Evolutionary conservation across 2,888 invertebrate genomes (phyloP).

Genomic region (Hypselothyrea guttata): DNA sequence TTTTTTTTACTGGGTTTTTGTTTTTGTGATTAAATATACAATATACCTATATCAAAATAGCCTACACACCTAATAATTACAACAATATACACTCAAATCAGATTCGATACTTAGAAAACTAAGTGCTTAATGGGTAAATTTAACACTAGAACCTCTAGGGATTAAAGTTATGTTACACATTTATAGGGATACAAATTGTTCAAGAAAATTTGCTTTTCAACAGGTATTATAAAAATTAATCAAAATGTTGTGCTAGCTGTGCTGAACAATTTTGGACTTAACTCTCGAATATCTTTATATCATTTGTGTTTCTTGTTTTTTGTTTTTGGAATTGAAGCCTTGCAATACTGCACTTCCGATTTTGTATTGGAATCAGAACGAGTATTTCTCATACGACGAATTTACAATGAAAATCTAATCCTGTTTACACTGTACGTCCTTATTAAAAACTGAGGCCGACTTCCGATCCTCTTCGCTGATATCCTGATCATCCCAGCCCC

Average conservation of each 20-base stretch:
- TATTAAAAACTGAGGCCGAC: slow-evolving; percentile 80
- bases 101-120: slow-evolving; percentile 56
- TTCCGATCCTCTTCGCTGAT: slow-evolving; percentile 87
- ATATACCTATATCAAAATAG: slow-evolving; percentile 50
- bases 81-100: slow-evolving; percentile 67
- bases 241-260: slow-evolving; percentile 15
- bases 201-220: slow-evolving; percentile 41
- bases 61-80: slow-evolving; percentile 69
- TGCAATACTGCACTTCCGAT: slow-evolving; percentile 67
- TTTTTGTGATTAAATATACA: slow-evolving; percentile 59
- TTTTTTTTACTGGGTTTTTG: slow-evolving; percentile 38
- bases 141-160: slow-evolving; percentile 76
- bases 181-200: slow-evolving; percentile 25
- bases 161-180: slow-evolving; percentile 35
- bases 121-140: slow-evolving; percentile 60
- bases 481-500: slow-evolving; percentile 93
- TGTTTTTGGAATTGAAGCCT: slow-evolving; percentile 71
- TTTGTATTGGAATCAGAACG: slow-evolving; percentile 38
- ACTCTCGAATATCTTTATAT: slow-evolving; percentile 56
- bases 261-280: slow-evolving; percentile 26
- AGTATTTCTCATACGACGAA: slow-evolving; percentile 2
- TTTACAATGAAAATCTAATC: no score
- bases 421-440: slow-evolving; percentile 66
- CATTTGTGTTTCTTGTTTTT: slow-evolving; percentile 21
- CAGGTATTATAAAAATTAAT: slow-evolving; percentile 19